Conservation (phyloP, 1,140 invertebrate species). For the Druon quercuslanigerum region DNA sequence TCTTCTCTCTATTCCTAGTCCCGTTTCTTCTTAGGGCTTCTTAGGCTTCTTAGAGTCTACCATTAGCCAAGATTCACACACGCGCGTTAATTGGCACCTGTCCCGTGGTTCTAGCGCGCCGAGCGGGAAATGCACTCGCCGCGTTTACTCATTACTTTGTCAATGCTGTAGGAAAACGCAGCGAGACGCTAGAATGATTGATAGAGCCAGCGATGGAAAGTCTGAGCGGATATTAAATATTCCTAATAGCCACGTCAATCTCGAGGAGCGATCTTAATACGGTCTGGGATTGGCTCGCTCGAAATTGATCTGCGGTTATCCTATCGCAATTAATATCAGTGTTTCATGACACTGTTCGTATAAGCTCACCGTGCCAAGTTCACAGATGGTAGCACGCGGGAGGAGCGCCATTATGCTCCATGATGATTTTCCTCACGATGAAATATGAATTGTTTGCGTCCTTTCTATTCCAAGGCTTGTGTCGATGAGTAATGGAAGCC, state of each 20-base stretch:
- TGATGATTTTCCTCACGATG: slow-evolving; percentile 12
- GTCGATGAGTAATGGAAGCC: slow-evolving; percentile 9
- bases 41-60: not conserved
- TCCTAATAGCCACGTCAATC: slow-evolving; percentile 26
- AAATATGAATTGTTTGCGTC: slow-evolving; percentile 1
- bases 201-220: not conserved
- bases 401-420: not conserved
- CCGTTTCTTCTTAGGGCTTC: not conserved
- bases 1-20: slow-evolving; percentile 54
- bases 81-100: not conserved
- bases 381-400: slow-evolving; percentile 9
- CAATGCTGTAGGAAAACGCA: not conserved
- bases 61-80: not conserved
- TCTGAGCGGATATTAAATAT: slow-evolving; percentile 8
- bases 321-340: slow-evolving; percentile 19
- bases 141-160: slow-evolving; percentile 6
- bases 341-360: slow-evolving; percentile 18
- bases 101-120: not conserved
- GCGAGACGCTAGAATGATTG: not conserved
- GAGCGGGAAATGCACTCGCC: not conserved
- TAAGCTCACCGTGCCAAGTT: not conserved
- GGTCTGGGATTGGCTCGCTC: not conserved
- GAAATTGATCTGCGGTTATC: slow-evolving; percentile 23
- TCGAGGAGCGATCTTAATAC: slow-evolving; percentile 12
- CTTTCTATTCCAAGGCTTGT: not conserved